Conservation (phyloP, 2,113 vertebrate genomes). For the Passer montanus region DNA sequence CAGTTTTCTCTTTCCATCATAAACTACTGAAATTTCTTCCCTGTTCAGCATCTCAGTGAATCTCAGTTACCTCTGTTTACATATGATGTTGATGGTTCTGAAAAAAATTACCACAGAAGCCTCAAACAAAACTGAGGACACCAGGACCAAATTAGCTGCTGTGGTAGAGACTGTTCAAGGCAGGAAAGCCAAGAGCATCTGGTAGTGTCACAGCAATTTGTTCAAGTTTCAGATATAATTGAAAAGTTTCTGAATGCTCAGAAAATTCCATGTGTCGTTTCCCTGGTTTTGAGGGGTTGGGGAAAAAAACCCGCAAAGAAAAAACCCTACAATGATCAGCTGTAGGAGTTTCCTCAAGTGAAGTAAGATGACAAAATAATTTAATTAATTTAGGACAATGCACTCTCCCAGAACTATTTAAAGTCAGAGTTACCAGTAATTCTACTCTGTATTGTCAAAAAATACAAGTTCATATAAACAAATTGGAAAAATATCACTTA, state of each 20-base stretch:
- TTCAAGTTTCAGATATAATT: not conserved
- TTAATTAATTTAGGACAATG: not conserved
- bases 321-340: too few relatives aligned
- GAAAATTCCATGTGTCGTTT: not conserved
- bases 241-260: not conserved
- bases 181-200: not conserved
- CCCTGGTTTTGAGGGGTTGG: not conserved
- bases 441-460: not conserved
- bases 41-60: not conserved
- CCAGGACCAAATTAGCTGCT: not conserved
- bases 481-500: not conserved
- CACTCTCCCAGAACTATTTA: not conserved
- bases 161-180: not conserved
- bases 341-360: not conserved
- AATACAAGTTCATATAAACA: not conserved
- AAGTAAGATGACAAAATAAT: not conserved
- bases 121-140: not conserved
- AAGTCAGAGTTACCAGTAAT: not conserved
- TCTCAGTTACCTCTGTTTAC: not conserved
- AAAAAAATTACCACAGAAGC: not conserved
- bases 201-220: not conserved
- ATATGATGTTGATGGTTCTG: not conserved
- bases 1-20: not conserved
- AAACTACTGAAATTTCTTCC: not conserved
- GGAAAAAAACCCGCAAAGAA: not conserved